phyloP scores from a whole-genome alignment of 2,888 invertebrate species.

The Rhyacophila evoluta region DNA sequence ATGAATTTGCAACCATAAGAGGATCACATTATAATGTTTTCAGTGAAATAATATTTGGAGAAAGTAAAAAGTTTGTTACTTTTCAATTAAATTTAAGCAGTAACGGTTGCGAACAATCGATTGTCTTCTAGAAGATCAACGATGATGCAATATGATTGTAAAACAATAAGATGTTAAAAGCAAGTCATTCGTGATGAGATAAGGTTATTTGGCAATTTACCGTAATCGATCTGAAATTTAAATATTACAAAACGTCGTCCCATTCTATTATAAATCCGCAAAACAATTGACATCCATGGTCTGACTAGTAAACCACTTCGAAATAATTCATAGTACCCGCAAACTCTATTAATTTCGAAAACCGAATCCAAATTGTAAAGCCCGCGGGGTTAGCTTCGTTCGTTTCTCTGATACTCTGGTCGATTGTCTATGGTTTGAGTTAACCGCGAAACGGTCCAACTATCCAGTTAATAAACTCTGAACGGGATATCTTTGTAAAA shows the following conservation, averaged over 20 bases:
- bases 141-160: too few relatives aligned
- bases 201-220: background rate
- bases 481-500: constrained; percentile 23
- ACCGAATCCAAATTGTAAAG: constrained; percentile 47
- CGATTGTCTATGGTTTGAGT: background rate
- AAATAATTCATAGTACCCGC: constrained; percentile 46
- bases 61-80: too few relatives aligned
- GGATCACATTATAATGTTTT: too few relatives aligned
- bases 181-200: background rate
- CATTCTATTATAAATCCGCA: constrained; percentile 5
- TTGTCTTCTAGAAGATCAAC: too few relatives aligned
- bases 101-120: too few relatives aligned
- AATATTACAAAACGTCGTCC: constrained; percentile 39
- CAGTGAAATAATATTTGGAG: too few relatives aligned
- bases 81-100: too few relatives aligned
- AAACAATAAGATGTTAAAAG: background rate
- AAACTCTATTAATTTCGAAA: constrained; percentile 50
- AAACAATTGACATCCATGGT: constrained; percentile 40
- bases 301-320: constrained; percentile 37
- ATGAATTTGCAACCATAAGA: too few relatives aligned
- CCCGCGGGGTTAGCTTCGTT: constrained; percentile 28
- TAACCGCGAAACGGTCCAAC: constrained; percentile 14
- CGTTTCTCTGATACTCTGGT: background rate
- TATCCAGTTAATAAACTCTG: constrained; percentile 8
- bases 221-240: constrained; percentile 47